Evolutionary conservation across 1,140 invertebrate species (phyloP), one percentile per base, ranked within the genome.

Genomic region (Phocides pigmalion): DNA sequence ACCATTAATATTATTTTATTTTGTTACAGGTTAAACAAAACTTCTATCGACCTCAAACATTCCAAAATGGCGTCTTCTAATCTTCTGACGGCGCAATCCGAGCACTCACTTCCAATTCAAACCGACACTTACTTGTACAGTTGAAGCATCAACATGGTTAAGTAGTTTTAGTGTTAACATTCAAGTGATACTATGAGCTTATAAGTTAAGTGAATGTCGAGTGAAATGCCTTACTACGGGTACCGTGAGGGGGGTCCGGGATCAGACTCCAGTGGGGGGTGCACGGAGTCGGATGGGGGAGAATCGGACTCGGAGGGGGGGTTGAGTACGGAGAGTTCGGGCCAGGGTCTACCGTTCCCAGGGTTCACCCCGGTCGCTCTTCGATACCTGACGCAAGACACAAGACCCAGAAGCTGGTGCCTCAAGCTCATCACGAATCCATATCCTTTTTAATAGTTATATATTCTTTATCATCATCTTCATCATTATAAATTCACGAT

Each of bases 391-490:
- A 95, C 96, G 20, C 98, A 99, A 87, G 95, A 94, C 35, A 96
- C 97, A 62, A 92, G 94, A 56, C 95, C 97, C 22, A 94, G 98
- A 82, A 97, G 95, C 90, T 97, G 96, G 96, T 99, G 98, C 92
- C 94, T 99, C 70, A 95, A 94, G 72, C 96, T 98, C 90, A 98
- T 99, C 91, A 98, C 97, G 44, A 99, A 98, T 96, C 97, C 98
- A 98, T 98, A 98, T 98, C 97, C 97, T 98, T 98, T 98, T 95
- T 82, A 90, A 91, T 79, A 76, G 2, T 28, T 28, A 22, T 22
- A 3, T 5, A 22, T 22, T 22, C 2, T 3, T 22, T 2, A 22
- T 22, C 5, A n/a, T 22, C 2, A 22, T 3, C 20, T 22, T 2
- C 2, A 22, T 22, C 20, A 3, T 3, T 22, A 3, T 22, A 22